Percentiles rank a stretch among this genome's conserved stretches.
phyloP scores from a whole-genome alignment of 2,113 vertebrate genomes.

The cat (Felis catus) region DNA sequence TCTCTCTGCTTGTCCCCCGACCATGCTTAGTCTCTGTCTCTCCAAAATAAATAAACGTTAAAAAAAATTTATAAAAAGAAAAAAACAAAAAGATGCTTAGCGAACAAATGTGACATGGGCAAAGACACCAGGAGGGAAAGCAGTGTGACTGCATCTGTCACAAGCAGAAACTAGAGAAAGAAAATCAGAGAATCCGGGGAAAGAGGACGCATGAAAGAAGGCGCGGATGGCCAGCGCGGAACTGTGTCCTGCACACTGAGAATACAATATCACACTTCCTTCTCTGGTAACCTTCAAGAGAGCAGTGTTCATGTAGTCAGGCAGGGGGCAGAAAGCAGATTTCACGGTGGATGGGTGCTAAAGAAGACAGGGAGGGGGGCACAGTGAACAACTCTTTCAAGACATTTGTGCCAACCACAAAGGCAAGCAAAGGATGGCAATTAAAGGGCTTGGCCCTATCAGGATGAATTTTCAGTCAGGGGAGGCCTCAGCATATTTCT shows the following conservation, averaged over 20 bases:
- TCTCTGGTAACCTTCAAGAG: not conserved
- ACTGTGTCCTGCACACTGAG: not conserved
- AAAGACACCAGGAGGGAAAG: not conserved
- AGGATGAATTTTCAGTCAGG: not conserved
- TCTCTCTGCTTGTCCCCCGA: too few relatives aligned
- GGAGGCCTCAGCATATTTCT: not conserved
- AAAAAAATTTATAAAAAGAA: too few relatives aligned
- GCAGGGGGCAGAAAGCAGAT: not conserved
- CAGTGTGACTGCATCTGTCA: not conserved
- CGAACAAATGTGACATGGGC: not conserved
- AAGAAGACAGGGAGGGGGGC: not conserved
- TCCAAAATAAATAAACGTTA: too few relatives aligned
- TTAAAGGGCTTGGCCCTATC: not conserved
- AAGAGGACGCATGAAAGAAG: not conserved
- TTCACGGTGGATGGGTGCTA: not conserved
- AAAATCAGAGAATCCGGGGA: not conserved
- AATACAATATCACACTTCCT: not conserved
- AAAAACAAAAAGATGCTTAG: not conserved
- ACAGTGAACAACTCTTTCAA: not conserved
- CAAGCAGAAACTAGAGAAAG: not conserved
- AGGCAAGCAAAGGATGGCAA: not conserved
- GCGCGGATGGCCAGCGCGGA: not conserved
- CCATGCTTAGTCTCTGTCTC: too few relatives aligned
- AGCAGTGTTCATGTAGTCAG: not conserved
- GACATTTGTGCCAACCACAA: not conserved